These are phyloP conservation scores for Melanocharis versteri DNA, from an alignment of 2,113 vertebrate genomes.

Conservation along the genomic window DNA sequence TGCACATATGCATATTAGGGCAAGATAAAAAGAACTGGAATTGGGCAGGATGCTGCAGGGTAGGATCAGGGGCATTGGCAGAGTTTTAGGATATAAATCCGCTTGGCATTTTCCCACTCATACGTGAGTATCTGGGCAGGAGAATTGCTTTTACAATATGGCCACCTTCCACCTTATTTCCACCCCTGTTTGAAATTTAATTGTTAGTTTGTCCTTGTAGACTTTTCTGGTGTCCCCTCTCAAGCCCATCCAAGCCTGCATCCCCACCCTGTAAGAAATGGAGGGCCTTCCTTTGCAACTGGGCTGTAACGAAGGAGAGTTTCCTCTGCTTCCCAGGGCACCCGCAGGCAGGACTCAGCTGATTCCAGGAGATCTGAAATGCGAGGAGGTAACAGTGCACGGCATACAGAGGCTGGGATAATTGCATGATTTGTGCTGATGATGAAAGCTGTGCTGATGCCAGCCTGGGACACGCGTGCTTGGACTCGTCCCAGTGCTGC, in stretches of 20 bases:
- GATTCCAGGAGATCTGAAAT: background rate
- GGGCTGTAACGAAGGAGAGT: background rate
- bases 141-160: background rate
- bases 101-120: background rate
- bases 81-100: background rate
- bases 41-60: slow-evolving; percentile 9
- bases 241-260: background rate
- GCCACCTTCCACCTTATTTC: background rate
- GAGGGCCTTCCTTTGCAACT: background rate
- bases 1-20: background rate
- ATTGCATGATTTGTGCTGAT: slow-evolving; percentile 12
- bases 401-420: background rate
- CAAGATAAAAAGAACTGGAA: slow-evolving; percentile 38
- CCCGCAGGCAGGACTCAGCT: background rate
- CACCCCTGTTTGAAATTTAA: background rate
- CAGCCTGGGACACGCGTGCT: background rate
- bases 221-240: background rate
- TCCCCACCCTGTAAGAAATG: background rate
- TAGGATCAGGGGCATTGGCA: slow-evolving; percentile 9
- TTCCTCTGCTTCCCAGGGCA: background rate
- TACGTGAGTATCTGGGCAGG: background rate
- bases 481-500: background rate
- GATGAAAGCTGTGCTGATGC: background rate
- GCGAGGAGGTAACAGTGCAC: background rate
- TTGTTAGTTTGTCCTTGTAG: background rate